phyloP scores from a whole-genome alignment of 2,797 vertebrate species.

The Chrysolophus pictus region DNA sequence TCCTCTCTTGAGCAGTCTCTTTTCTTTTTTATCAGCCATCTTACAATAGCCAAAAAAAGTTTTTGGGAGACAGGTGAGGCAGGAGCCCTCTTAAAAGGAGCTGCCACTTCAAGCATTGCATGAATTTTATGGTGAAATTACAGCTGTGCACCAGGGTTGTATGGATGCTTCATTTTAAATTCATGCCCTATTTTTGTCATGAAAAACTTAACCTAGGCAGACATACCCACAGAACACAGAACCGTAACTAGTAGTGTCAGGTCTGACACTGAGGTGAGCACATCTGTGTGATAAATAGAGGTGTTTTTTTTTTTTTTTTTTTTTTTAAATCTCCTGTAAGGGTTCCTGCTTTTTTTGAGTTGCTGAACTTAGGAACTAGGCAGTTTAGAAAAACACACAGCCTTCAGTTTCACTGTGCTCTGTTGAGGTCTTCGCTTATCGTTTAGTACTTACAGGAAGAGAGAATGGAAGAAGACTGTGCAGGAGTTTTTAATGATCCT shows the following conservation, averaged over 20 bases:
- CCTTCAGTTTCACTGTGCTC: not conserved
- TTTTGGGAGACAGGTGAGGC: not conserved
- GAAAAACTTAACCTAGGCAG: not conserved
- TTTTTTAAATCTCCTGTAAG: not conserved
- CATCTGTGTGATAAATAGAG: not conserved
- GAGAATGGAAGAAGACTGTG: not conserved
- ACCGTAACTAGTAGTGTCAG: not conserved
- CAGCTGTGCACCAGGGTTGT: fast-evolving
- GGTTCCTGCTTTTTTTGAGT: not conserved
- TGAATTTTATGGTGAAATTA: not conserved
- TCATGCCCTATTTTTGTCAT: not conserved
- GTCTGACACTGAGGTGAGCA: not conserved
- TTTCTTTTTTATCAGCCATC: not conserved
- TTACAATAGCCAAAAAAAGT: not conserved
- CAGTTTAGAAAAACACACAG: not conserved
- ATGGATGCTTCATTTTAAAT: not conserved
- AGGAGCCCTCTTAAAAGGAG: not conserved
- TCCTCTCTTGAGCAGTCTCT: not conserved
- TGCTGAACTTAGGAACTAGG: not conserved
- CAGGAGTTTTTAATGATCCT: not conserved
- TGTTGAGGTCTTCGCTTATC: not conserved
- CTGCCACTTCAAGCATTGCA: not conserved
- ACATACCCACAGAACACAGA: not conserved
- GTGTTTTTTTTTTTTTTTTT: not conserved
- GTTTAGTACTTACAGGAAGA: not conserved